phyloP scores from a whole-genome alignment of 92 coral and sea anemone species.

The Palythoa grandiflora region DNA sequence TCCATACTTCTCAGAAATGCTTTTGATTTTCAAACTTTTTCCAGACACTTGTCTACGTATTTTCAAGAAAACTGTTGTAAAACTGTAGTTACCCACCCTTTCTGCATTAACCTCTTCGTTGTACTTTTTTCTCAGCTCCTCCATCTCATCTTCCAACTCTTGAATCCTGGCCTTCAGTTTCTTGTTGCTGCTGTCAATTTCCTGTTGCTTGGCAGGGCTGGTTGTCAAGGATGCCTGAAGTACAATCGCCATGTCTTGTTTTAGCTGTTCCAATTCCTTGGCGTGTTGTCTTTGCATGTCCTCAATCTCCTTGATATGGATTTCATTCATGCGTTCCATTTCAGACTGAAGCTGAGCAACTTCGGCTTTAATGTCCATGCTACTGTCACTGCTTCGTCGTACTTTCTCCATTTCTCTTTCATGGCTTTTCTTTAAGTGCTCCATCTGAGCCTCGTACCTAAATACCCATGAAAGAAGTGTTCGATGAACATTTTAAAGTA shows the following conservation, averaged over 20 bases:
- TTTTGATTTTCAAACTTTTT: too few relatives aligned
- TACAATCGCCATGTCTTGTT: constrained; percentile 87
- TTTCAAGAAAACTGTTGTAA: background rate
- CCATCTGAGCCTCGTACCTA: constrained; percentile 93
- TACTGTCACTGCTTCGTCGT: constrained; percentile 78
- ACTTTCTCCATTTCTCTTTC: constrained; percentile 86
- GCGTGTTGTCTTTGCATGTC: constrained; percentile 82
- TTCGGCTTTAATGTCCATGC: constrained; percentile 78
- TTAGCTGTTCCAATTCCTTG: constrained; percentile 83
- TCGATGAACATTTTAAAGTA: too few relatives aligned
- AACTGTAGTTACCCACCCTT: constrained; percentile 58
- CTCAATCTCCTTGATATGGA: constrained; percentile 87
- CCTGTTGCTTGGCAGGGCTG: constrained; percentile 76
- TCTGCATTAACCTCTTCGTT: constrained; percentile 82
- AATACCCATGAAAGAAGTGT: background rate
- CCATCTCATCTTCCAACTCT: constrained; percentile 80
- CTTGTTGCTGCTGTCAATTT: constrained; percentile 57
- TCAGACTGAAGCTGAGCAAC: constrained; percentile 84
- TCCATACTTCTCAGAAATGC: too few relatives aligned
- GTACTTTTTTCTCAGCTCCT: constrained; percentile 77
- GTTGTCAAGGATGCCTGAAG: constrained; percentile 83
- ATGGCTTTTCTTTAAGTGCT: constrained; percentile 81
- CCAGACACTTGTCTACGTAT: too few relatives aligned
- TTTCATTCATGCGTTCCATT: constrained; percentile 89
- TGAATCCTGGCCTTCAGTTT: constrained; percentile 74